Base-by-base conservation (phyloP, 2,113 vertebrate genomes). In the Dasyornis broadbenti region DNA sequence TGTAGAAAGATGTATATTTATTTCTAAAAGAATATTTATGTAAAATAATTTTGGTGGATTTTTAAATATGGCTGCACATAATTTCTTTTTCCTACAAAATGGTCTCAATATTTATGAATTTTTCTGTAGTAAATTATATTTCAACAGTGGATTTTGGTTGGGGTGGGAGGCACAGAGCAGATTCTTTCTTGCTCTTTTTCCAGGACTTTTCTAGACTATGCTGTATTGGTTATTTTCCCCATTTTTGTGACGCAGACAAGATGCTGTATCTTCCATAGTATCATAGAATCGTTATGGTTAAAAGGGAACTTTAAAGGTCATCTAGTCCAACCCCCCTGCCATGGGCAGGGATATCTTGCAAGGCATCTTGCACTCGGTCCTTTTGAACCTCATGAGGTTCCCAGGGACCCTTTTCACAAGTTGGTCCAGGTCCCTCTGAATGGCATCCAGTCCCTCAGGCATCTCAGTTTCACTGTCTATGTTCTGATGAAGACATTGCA, bases 1-100 rank as follows among this genome's bases (percentile, higher is more conserved):
- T 77, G 13, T 59, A 54, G 23, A 70, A 83, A 61, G 2, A 6
- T n/a, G 7, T 37, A 10, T 59, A 21, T 72, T 80, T 68, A 40
- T 90, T 80, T 90, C 22, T 56, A 53, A n/a, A 61, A 86, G 16
- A 1, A 57, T 70, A 22, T 6, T 65, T 57, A 9, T 22, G 14
- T 66, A 10, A 75, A 56, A 6, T 65, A 35, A 72, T 64, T 69
- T 56, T 2, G 0, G 1, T 31, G 42, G 5, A 1, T 3, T 40
- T 22, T 60, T 39, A 15, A 0, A 23, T 42, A 27, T 53, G 18
- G 5, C 26, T 53, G 7, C 6, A 30, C 6, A 14, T 35, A 5
- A 16, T 10, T 31, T n/a, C n/a, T 61, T 65, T 49, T 59, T 35
- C 12, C 10, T 31, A 18, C 14, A 60, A 60, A 47, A 50, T 11